Evolutionary conservation across 2,113 vertebrate species (phyloP), one percentile per base, ranked within the genome.

Genomic region (Callocephalon fimbriatum): DNA sequence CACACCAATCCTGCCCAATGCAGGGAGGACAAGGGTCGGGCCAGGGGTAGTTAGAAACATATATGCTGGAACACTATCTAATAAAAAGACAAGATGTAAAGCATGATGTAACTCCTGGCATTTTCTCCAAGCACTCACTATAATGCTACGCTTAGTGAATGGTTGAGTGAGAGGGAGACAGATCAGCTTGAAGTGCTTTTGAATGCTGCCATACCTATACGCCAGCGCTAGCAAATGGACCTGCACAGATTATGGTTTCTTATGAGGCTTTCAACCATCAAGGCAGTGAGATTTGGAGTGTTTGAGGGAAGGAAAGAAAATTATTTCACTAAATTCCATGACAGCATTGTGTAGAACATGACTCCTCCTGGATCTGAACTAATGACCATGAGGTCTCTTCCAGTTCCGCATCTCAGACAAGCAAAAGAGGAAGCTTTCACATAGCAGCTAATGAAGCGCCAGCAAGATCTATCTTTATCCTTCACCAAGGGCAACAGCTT

Each of bases 1-100:
- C 37, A 51, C 45, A 48, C 13, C 3, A 2, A 13, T 1, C 31
- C 45, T n/a, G 35, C 31, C 31, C 50, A 48, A 0, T 0, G 0
- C 53, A 54, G 67, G 23, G 15, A 8, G 5, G 23, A 16, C 35
- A 27, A 45, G 38, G 15, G 29, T 7, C 50, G 42, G 42, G 17
- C 18, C 1, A 3, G 13, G 25, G 3, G 8, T 3, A 25, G 21
- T 16, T 42, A 48, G 68, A 72, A 56, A 20, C 37, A 35, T 0
- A 0, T 9, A 38, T 17, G 22, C 27, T 76, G n/a, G n/a, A 85
- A 91, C 70, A 9, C 2, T 9, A 16, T 3, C n/a, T 53, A 31
- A 62, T 37, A 32, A 45, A 51, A 53, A 58, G 17, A 58, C 31
- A 42, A 58, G n/a, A 37, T 15, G 12, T 8, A 53, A 68, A 75